Evolutionary conservation across 2,797 vertebrate genomes (phyloP).

Genomic region (Gadopsis marmoratus): DNA sequence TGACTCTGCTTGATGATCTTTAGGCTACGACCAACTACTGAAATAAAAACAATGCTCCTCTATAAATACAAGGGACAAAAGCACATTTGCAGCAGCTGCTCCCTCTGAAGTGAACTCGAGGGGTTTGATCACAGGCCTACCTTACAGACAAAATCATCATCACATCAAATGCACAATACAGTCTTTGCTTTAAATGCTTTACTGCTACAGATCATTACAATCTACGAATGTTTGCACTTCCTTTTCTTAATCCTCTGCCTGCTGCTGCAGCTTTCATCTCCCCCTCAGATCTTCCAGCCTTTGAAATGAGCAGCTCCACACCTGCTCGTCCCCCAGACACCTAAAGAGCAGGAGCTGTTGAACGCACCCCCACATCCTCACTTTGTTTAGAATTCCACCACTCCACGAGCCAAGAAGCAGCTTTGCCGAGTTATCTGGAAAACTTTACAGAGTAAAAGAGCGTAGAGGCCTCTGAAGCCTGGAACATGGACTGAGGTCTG

Average conservation of each 20-base stretch:
- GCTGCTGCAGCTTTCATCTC: constrained; percentile 73
- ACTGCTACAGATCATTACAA: constrained; percentile 28
- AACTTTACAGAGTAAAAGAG: not conserved
- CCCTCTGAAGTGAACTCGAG: constrained; percentile 8
- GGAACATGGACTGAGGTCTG: not conserved
- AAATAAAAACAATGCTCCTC: not conserved
- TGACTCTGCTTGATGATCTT: not conserved
- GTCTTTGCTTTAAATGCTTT: constrained; percentile 35
- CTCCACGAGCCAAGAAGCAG: constrained; percentile 17
- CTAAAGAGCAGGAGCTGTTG: constrained; percentile 47
- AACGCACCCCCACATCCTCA: constrained; percentile 57
- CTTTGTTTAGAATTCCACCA: constrained; percentile 78
- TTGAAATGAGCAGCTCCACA: constrained; percentile 76
- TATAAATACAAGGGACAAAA: not conserved
- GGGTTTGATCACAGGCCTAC: constrained; percentile 19
- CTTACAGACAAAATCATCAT: constrained; percentile 38
- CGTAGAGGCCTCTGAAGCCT: not conserved
- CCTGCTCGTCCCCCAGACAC: constrained; percentile 73
- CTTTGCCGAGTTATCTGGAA: constrained; percentile 19
- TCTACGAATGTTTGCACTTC: constrained; percentile 68
- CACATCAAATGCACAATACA: constrained; percentile 35
- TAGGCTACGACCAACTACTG: not conserved
- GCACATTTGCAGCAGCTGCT: constrained; percentile 27
- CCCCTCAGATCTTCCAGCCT: constrained; percentile 71
- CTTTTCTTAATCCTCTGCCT: constrained; percentile 67